A percentile compares a stretch with the other conserved stretches of the same genome.
Conservation (phyloP, 2,888 invertebrate species). For the Lithophane socia region DNA sequence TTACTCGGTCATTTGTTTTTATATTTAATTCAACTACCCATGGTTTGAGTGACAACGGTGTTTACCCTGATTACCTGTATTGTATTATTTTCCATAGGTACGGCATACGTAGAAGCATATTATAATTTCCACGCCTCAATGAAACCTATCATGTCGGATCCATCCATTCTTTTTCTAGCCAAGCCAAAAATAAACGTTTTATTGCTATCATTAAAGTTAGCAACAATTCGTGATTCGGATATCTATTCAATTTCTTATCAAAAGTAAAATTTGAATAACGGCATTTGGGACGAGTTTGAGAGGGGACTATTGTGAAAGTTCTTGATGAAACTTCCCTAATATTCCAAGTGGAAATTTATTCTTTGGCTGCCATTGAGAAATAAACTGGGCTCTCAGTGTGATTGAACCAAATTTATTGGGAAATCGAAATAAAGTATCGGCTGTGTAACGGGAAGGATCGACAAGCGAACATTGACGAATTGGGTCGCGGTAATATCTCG, state of each 20-base stretch:
- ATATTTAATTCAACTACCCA: too few relatives aligned
- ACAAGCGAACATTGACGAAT: constrained; percentile 77
- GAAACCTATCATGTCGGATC: background rate
- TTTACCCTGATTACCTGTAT: too few relatives aligned
- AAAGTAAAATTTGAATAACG: constrained; percentile 86
- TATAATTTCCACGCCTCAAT: background rate
- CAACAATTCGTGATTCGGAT: constrained; percentile 80
- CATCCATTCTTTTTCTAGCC: constrained; percentile 7
- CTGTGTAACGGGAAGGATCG: constrained; percentile 69
- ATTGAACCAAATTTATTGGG: constrained; percentile 82
- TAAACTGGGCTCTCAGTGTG: constrained; percentile 80
- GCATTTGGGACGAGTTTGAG: constrained; percentile 82
- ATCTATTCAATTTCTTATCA: constrained; percentile 86
- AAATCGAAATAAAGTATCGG: constrained; percentile 77
- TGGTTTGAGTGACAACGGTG: too few relatives aligned
- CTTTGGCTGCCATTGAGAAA: constrained; percentile 81
- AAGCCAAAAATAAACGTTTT: constrained; percentile 69
- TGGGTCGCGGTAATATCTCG: constrained; percentile 65
- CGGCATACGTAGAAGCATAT: background rate
- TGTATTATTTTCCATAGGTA: background rate
- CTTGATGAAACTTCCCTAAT: constrained; percentile 85
- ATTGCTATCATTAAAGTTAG: constrained; percentile 76
- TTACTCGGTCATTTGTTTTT: too few relatives aligned
- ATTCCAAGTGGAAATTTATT: constrained; percentile 86
- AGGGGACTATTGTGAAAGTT: constrained; percentile 83